A percentile compares a stretch with the other conserved stretches of the same genome.
Conservation (phyloP, 2,888 invertebrate species). For the Alloplasta piceator region DNA sequence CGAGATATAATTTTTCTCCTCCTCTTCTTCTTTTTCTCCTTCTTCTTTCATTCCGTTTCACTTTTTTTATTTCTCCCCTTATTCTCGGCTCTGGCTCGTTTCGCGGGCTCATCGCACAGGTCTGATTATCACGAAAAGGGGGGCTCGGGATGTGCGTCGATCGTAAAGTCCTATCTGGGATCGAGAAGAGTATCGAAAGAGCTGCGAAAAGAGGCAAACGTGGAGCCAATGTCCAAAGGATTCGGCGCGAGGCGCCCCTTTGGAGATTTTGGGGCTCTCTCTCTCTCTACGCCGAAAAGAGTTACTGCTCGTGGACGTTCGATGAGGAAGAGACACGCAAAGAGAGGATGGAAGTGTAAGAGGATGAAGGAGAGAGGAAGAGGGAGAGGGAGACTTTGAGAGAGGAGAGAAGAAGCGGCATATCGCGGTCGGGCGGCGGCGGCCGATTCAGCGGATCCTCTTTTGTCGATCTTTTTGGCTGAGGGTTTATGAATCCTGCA, state of each 20-base stretch:
- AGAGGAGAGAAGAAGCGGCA: conserved; percentile 32
- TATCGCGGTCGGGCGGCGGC: conserved; percentile 55
- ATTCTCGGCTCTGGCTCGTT: conserved; percentile 45
- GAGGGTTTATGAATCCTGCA: conserved; percentile 19
- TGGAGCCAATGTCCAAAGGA: conserved; percentile 57
- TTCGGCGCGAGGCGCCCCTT: conserved; percentile 63
- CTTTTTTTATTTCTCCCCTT: conserved; percentile 32
- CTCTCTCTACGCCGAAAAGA: conserved; percentile 49
- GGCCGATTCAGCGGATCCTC: conserved; percentile 55
- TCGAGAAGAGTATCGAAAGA: conserved; percentile 29
- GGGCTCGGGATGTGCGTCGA: conserved; percentile 29
- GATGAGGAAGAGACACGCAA: conserved; percentile 61
- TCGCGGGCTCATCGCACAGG: conserved; percentile 25
- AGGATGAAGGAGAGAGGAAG: conserved; percentile 16
- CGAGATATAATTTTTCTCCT: neutral
- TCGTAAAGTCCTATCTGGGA: conserved; percentile 60
- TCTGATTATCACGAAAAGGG: conserved; percentile 62
- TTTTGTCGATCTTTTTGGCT: conserved; percentile 55
- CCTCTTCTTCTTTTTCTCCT: too few relatives aligned
- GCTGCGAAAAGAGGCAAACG: conserved; percentile 21
- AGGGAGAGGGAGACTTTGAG: conserved; percentile 19
- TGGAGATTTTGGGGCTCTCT: conserved; percentile 32
- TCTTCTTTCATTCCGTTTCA: too few relatives aligned
- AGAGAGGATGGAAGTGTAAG: neutral
- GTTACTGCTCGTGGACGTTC: conserved; percentile 45